Base-by-base conservation (phyloP, 2,113 vertebrate species). In the Aptenodytes forsteri region DNA sequence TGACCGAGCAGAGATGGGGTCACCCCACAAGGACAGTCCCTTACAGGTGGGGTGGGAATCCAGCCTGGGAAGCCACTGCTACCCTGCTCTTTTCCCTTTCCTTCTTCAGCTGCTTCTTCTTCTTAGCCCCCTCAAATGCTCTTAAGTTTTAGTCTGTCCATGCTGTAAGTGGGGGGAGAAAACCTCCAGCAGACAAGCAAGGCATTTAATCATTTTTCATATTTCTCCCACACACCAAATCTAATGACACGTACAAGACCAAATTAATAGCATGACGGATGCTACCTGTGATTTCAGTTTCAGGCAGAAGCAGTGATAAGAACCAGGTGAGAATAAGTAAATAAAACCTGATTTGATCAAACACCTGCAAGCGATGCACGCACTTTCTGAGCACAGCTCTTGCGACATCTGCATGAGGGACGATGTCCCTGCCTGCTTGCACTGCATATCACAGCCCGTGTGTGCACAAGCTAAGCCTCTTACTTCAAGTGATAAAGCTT, bases 281-380 rank as follows among this genome's bases (percentile, higher is more conserved):
- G 44, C 30, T 72, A 73, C 65, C 44, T 42, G 49, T 59, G 70
- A 72, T 61, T 85, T 78, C 66, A 69, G 38, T 49, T 85, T 65
- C 40, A 75, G 10, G 77, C 55, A 36, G 16, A 47, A 89, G 71
- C 59, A 54, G 29, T 54, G 50, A 58, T 73, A 86, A 89, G 61
- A 78, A 70, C 38, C 61, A 49, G 38, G 30, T 58, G 23, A 78
- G 44, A 82, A 54, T 44, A 86, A 94, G 49, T 44, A 89, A 83
- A 87, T 59, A 73, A 46, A 65, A 64, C n/a, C 44, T 59, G 44
- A 79, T 79, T 58, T 75, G 76, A 78, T 94, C 54, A 54, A 89
- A 86, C 13, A 66, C 40, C 40, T 10, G 1, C 5, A 52, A 56
- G 46, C 2, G 5, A 38, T 4, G 4, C 1, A 0, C 0, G 1